Conservation (phyloP, 1,140 invertebrate genomes). For the Geopemphigus sp. region DNA sequence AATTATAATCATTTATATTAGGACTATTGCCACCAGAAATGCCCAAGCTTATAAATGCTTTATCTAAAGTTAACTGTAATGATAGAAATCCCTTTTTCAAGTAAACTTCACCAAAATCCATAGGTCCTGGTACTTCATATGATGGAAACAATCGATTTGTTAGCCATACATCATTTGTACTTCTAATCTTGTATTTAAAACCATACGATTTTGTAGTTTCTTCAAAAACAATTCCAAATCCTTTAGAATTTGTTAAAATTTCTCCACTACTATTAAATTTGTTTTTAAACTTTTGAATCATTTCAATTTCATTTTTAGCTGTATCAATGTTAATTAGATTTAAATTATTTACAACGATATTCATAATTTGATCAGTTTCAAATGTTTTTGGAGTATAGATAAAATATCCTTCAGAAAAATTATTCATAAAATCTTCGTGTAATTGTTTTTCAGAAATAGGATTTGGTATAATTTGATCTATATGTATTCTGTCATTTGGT, state of each 20-base stretch:
- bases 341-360: not conserved
- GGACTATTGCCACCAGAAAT: not conserved
- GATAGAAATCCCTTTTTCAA: conserved; percentile 49
- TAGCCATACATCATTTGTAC: conserved; percentile 27
- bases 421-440: not conserved
- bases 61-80: conserved; percentile 50
- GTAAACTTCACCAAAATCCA: conserved; percentile 39
- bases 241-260: not conserved
- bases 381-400: not conserved
- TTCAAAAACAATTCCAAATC: conserved; percentile 46
- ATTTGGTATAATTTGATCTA: conserved; percentile 7
- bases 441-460: not conserved
- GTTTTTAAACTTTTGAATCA: conserved; percentile 2
- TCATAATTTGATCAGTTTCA: conserved; percentile 6
- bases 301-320: conserved; percentile 3
- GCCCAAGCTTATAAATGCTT: conserved; percentile 43
- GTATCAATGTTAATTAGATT: not conserved
- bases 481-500: not conserved
- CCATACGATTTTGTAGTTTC: not conserved
- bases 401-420: not conserved
- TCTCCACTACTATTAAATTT: not conserved
- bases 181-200: conserved; percentile 49
- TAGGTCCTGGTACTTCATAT: conserved; percentile 42
- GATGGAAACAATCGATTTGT: conserved; percentile 49
- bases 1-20: conserved; percentile 22